These are phyloP conservation scores for Ginglymostoma cirratum DNA, from an alignment of 2,113 vertebrate genomes.

Conservation along the genomic window DNA sequence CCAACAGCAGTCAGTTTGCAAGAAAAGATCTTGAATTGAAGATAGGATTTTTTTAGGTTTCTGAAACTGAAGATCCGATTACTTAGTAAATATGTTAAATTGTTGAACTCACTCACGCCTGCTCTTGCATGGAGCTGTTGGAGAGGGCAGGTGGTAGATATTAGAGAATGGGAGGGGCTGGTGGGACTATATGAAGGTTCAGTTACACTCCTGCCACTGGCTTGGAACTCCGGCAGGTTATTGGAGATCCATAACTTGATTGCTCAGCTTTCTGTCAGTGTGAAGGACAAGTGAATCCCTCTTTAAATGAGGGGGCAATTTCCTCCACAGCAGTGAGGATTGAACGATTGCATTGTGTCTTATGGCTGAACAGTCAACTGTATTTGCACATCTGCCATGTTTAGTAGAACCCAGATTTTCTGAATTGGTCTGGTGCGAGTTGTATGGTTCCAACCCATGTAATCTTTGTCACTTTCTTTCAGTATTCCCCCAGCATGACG, in stretches of 20 bases:
- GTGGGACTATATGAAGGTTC: no score
- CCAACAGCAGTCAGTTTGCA: not conserved
- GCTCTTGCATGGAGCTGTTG: not conserved
- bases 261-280: not conserved
- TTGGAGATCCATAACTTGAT: not conserved
- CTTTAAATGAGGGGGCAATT: not conserved
- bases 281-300: not conserved
- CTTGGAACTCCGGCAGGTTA: not conserved
- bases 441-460: slow-evolving; percentile 45
- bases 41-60: not conserved
- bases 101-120: not conserved
- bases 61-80: not conserved
- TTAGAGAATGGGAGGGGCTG: not conserved
- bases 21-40: not conserved
- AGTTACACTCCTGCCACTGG: not conserved
- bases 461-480: slow-evolving; percentile 48
- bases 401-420: slow-evolving; percentile 27
- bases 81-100: not conserved
- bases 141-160: not conserved
- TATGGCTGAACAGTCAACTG: not conserved
- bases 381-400: slow-evolving; percentile 36
- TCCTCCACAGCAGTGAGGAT: not conserved
- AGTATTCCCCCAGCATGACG: slow-evolving; percentile 99
- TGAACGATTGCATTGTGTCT: not conserved
- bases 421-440: slow-evolving; percentile 34